phyloP scores from a whole-genome alignment of 2,113 vertebrate genomes.

The Colistium nudipinnis region DNA sequence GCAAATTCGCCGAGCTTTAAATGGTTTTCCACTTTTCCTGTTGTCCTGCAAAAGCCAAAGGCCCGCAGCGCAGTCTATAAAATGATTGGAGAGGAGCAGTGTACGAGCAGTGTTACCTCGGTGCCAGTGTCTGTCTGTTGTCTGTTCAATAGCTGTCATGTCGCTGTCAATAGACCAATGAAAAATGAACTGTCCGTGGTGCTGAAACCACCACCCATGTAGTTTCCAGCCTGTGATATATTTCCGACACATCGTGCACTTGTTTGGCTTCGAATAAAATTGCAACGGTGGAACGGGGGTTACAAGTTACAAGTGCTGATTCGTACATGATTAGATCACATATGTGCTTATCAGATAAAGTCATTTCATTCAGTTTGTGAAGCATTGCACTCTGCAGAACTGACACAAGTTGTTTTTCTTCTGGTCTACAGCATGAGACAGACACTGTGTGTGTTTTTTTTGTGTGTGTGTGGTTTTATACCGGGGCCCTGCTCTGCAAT shows the following conservation, averaged over 20 bases:
- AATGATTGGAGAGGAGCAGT: background rate
- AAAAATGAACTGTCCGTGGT: slow-evolving; percentile 75
- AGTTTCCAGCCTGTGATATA: slow-evolving; percentile 2
- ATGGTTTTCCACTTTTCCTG: background rate
- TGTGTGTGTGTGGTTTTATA: background rate
- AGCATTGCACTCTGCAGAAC: background rate
- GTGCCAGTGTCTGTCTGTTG: background rate
- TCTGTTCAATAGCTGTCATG: slow-evolving; percentile 48
- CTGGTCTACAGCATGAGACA: background rate
- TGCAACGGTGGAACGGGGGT: background rate
- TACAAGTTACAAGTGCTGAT: background rate
- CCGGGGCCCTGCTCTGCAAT: background rate
- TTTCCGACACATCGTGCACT: background rate
- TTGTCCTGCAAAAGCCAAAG: background rate
- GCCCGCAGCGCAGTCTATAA: background rate
- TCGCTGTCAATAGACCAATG: slow-evolving; percentile 64
- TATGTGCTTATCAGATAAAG: background rate
- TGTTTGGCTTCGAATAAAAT: background rate
- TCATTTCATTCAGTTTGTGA: background rate
- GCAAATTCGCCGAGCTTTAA: background rate
- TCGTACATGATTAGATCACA: background rate
- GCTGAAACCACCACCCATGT: slow-evolving; percentile 69
- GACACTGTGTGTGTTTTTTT: background rate
- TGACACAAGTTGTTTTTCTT: background rate
- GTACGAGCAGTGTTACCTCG: background rate